Evolutionary conservation across 2,888 invertebrate species (phyloP).

Genomic region (Cantharis flavilabris): DNA sequence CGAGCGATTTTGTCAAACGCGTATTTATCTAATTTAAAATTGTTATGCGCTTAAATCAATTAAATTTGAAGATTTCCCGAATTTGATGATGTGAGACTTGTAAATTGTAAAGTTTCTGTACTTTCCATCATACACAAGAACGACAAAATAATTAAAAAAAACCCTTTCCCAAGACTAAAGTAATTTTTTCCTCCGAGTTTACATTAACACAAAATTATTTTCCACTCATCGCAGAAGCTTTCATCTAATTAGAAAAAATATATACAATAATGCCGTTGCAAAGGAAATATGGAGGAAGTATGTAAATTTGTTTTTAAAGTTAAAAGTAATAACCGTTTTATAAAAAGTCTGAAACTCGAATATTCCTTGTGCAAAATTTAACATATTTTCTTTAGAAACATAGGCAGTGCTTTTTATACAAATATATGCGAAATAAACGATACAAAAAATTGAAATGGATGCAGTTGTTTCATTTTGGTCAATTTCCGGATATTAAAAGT

Average conservation of each 20-base stretch:
- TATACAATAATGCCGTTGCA: background rate
- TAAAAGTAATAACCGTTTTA: background rate
- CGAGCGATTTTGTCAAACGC: background rate
- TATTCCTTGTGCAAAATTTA: background rate
- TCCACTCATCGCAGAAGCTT: background rate
- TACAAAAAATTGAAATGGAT: background rate
- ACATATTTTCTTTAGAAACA: background rate
- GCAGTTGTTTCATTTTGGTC: constrained; percentile 6
- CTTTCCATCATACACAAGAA: background rate
- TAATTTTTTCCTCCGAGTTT: background rate
- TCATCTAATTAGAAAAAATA: background rate
- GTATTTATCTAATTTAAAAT: background rate
- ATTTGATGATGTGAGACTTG: background rate
- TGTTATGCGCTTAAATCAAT: background rate
- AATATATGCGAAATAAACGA: background rate
- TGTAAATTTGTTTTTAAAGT: background rate
- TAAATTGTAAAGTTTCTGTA: background rate
- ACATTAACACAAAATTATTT: background rate
- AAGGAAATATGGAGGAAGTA: background rate
- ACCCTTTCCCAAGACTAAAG: background rate
- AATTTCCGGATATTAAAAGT: constrained; percentile 26
- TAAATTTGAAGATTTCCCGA: background rate
- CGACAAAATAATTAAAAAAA: background rate
- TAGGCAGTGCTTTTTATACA: background rate
- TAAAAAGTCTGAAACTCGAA: background rate